These are phyloP conservation scores for Aproaerema taeniolella DNA, from an alignment of 2,888 invertebrate species.

Conservation along the genomic window DNA sequence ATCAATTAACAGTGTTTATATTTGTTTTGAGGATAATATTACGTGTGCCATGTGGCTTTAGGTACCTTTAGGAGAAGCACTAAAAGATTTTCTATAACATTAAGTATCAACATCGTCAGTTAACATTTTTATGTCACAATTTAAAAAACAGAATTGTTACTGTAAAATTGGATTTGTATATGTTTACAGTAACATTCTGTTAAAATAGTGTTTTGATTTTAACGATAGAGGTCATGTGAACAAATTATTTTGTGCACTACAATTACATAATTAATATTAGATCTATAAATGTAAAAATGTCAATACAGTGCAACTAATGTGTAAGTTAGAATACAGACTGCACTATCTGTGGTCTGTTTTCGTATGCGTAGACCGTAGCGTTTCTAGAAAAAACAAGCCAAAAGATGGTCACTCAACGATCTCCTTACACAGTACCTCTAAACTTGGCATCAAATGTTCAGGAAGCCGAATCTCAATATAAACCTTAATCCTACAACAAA, in stretches of 20 bases:
- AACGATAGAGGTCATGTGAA: not conserved
- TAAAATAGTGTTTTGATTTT: slow-evolving; percentile 23
- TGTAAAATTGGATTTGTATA: too few species aligned
- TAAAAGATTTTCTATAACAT: slow-evolving; percentile 64
- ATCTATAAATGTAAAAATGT: slow-evolving; percentile 51
- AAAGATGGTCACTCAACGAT: too few species aligned
- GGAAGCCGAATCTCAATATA: slow-evolving; percentile 49
- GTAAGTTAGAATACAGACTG: slow-evolving; percentile 11
- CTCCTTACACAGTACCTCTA: slow-evolving; percentile 4
- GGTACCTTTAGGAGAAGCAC: slow-evolving; percentile 66
- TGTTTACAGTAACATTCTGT: too few species aligned
- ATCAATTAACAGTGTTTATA: slow-evolving; percentile 75
- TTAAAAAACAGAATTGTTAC: slow-evolving; percentile 50
- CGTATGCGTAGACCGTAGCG: too few species aligned
- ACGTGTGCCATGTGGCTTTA: slow-evolving; percentile 66
- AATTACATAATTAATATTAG: slow-evolving; percentile 39
- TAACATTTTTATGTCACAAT: slow-evolving; percentile 50
- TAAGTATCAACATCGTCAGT: slow-evolving; percentile 57
- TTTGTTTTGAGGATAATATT: slow-evolving; percentile 73
- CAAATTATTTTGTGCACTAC: slow-evolving; percentile 59
- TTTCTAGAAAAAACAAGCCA: too few species aligned
- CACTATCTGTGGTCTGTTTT: too few species aligned
- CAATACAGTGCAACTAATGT: slow-evolving; percentile 46
- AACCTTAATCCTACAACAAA: slow-evolving; percentile 57
- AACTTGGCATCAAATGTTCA: slow-evolving; percentile 42